Conservation (phyloP, 2,888 invertebrate genomes). For the Norana najaformis region DNA sequence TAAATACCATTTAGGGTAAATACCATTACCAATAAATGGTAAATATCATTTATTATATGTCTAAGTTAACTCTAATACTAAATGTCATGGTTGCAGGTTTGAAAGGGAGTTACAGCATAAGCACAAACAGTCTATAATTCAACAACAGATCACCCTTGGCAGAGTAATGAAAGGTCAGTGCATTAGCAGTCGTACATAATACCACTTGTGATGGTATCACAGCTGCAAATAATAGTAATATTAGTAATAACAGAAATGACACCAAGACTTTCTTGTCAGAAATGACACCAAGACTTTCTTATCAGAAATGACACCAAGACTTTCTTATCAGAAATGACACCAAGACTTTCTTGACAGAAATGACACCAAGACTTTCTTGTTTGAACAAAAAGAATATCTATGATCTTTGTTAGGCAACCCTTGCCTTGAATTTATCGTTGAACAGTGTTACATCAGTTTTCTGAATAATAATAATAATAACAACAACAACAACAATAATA, state of each 20-base stretch:
- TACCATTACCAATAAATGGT: neutral
- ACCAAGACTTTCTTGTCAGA: neutral
- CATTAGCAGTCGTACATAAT: conserved; percentile 1
- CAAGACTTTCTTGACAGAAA: neutral
- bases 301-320: neutral
- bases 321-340: neutral
- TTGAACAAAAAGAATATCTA: neutral
- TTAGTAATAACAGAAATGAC: neutral
- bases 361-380: neutral
- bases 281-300: neutral
- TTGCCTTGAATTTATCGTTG: neutral
- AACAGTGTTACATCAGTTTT: neutral
- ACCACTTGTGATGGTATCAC: neutral
- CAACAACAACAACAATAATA: neutral
- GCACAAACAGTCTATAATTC: neutral
- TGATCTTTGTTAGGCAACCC: neutral
- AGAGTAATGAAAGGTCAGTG: neutral
- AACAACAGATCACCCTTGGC: neutral
- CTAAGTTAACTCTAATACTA: too few species aligned
- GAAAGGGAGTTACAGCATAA: neutral
- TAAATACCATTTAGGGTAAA: too few species aligned
- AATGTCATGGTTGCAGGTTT: too few species aligned
- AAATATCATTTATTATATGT: too few species aligned
- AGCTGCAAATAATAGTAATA: too few species aligned
- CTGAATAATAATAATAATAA: neutral